Evolutionary conservation across 2,888 invertebrate species (phyloP).

Genomic region (Acanthosepion lycidas): DNA sequence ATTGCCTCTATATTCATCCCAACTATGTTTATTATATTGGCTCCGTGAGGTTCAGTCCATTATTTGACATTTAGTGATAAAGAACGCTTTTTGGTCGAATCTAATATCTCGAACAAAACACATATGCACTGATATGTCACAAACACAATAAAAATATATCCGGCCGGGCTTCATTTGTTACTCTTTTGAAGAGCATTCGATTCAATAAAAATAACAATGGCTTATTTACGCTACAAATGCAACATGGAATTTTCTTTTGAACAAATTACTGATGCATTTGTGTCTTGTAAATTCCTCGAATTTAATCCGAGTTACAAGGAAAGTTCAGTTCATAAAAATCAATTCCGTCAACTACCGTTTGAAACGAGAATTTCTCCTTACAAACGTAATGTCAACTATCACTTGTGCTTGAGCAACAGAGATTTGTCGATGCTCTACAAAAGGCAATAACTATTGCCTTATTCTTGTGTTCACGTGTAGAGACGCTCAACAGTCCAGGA

Average conservation of each 20-base stretch:
- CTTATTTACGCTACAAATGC: neutral
- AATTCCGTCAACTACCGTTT: neutral
- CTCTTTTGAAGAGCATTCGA: neutral
- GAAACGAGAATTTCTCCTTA: neutral
- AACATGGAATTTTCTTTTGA: neutral
- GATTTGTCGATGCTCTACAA: neutral
- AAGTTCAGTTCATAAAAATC: neutral
- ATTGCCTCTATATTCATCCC: too few species aligned
- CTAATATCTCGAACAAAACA: neutral
- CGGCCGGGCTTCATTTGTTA: neutral
- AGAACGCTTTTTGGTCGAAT: neutral
- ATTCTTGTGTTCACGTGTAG: neutral
- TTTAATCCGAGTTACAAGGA: neutral
- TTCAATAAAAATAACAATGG: neutral
- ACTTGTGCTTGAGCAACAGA: neutral
- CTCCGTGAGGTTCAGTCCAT: neutral
- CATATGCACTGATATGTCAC: neutral
- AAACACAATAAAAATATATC: conserved; percentile 16
- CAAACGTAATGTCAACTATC: neutral
- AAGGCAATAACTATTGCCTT: neutral
- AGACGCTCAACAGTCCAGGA: neutral
- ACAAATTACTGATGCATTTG: neutral
- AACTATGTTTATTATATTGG: neutral
- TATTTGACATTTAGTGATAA: neutral
- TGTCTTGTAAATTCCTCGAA: neutral